These are phyloP conservation scores for Pagrus major DNA, from an alignment of 2,113 vertebrate genomes.

Conservation along the genomic window DNA sequence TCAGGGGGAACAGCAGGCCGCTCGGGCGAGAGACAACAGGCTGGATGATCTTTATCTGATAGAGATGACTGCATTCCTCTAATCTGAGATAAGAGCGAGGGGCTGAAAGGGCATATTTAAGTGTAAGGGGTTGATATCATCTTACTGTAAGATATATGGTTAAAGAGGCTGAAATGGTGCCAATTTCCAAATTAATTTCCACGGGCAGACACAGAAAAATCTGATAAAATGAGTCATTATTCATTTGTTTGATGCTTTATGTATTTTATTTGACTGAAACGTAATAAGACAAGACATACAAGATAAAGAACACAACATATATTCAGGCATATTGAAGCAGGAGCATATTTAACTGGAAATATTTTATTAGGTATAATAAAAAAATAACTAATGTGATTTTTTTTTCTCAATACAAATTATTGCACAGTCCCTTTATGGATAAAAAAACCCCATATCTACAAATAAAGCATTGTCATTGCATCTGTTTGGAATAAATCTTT, in stretches of 20 bases:
- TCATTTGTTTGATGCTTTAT: not conserved
- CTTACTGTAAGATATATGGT: not conserved
- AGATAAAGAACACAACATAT: not conserved
- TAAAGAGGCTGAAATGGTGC: not conserved
- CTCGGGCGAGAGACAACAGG: constrained; percentile 41
- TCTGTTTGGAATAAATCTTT: no score
- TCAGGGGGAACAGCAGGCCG: constrained; percentile 3
- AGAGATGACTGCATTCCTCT: constrained; percentile 62
- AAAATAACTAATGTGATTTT: no score
- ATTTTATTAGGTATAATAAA: no score
- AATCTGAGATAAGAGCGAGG: constrained; percentile 40
- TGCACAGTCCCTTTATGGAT: not conserved
- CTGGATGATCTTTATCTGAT: constrained; percentile 55
- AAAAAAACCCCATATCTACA: not conserved
- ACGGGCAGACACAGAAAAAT: not conserved
- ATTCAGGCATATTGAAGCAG: not conserved
- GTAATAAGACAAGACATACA: not conserved
- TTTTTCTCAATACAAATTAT: no score
- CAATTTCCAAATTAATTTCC: not conserved
- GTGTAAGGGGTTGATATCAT: constrained; percentile 9
- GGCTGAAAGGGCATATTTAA: not conserved
- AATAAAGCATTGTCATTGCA: not conserved
- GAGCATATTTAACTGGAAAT: not conserved
- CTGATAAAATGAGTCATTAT: not conserved
- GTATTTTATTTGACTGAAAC: not conserved